These are phyloP conservation scores for Stratiomys singularior DNA, from an alignment of 2,888 invertebrate species.

Conservation along the genomic window DNA sequence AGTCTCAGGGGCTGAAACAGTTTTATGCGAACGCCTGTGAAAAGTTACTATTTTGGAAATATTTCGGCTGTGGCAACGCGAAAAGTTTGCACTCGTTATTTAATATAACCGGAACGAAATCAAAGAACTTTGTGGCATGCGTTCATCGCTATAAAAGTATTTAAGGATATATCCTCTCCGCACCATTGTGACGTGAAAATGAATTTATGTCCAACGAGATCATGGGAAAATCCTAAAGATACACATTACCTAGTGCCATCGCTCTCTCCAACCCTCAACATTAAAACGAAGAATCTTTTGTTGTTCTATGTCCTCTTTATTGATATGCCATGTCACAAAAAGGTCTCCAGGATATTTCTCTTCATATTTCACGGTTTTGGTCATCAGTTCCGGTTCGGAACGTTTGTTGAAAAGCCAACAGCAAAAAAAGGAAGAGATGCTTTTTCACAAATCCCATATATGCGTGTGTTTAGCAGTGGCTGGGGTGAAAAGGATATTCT, in stretches of 20 bases:
- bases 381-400: constrained; percentile 39
- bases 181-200: constrained; percentile 25
- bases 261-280: constrained; percentile 25
- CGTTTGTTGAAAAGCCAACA: constrained; percentile 16
- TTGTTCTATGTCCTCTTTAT: constrained; percentile 35
- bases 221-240: constrained; percentile 34
- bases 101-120: constrained; percentile 22
- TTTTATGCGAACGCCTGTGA: no score
- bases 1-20: neutral
- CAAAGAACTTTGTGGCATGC: constrained; percentile 14
- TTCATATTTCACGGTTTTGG: constrained; percentile 45
- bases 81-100: neutral
- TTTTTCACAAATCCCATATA: constrained; percentile 18
- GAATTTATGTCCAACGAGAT: constrained; percentile 19
- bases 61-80: neutral
- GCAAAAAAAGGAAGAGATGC: constrained; percentile 17
- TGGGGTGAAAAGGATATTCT: constrained; percentile 41
- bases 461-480: neutral
- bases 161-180: constrained; percentile 31
- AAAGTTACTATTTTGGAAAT: no score
- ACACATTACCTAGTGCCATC: neutral
- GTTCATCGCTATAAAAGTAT: constrained; percentile 37
- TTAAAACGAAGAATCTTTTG: constrained; percentile 1
- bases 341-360: constrained; percentile 38
- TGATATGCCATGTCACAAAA: constrained; percentile 35